Percentiles rank a stretch among this genome's conserved stretches.
These are phyloP conservation scores for Vombatus ursinus DNA, from an alignment of 2,113 vertebrate genomes.

Conservation along the genomic window DNA sequence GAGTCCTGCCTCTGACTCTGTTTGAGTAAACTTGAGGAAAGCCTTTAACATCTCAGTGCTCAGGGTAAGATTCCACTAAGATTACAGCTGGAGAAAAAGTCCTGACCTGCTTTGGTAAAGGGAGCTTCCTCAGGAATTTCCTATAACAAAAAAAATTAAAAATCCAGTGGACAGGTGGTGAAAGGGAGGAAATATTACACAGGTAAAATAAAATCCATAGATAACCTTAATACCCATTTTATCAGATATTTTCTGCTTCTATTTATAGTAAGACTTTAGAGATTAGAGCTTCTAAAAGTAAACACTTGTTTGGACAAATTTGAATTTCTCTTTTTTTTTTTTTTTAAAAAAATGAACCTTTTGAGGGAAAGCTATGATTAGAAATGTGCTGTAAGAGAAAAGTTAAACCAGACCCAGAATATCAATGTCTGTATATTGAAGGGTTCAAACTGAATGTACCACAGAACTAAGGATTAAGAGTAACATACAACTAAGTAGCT, in stretches of 20 bases:
- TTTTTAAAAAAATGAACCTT: background rate
- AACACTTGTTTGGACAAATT: background rate
- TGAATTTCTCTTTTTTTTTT: background rate
- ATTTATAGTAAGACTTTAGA: background rate
- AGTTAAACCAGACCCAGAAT: background rate
- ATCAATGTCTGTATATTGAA: background rate
- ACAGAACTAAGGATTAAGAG: background rate
- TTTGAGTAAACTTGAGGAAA: background rate
- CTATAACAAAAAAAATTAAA: background rate
- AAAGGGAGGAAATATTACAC: background rate
- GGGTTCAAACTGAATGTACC: background rate
- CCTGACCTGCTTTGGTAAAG: background rate
- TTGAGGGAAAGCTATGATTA: background rate
- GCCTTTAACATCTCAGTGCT: background rate
- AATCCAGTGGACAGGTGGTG: background rate
- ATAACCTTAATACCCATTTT: constrained; percentile 22
- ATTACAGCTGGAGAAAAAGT: background rate
- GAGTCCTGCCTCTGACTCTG: background rate
- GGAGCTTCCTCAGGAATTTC: background rate
- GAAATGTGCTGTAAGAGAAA: background rate
- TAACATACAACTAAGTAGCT: background rate
- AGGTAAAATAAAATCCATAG: background rate
- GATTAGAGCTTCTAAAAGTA: background rate
- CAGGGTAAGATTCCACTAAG: background rate
- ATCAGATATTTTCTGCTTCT: constrained; percentile 20